phyloP scores from a whole-genome alignment of 2,888 invertebrate species.

The Drosophila dives region DNA sequence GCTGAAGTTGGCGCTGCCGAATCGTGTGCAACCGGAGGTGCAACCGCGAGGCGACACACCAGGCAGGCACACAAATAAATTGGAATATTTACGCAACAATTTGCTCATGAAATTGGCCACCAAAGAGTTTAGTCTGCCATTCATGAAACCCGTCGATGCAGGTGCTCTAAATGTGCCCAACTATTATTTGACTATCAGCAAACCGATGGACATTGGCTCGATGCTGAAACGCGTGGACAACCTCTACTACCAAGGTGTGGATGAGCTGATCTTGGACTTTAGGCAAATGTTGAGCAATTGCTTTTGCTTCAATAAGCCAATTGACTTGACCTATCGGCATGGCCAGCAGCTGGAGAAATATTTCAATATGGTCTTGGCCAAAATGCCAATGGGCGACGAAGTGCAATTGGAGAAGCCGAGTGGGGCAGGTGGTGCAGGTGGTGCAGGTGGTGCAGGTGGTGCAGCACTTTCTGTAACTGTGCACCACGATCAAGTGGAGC shows the following conservation, averaged over 20 bases:
- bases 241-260: background rate
- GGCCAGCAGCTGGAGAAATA: background rate
- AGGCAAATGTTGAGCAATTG: background rate
- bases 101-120: background rate
- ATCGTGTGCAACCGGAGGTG: slow-evolving; percentile 1
- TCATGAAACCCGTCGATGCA: background rate
- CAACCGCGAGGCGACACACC: background rate
- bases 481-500: background rate
- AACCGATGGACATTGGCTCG: background rate
- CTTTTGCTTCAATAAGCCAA: background rate
- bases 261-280: background rate
- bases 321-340: background rate
- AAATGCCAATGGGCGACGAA: background rate
- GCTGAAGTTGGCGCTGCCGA: background rate
- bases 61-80: background rate
- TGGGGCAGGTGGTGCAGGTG: background rate
- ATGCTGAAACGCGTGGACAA: background rate
- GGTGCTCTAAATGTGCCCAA: background rate
- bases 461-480: background rate
- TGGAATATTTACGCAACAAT: background rate
- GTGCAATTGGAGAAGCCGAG: background rate
- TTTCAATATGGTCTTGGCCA: background rate
- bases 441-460: background rate
- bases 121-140: background rate
- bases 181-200: background rate